Evolutionary conservation across 2,888 invertebrate species (phyloP), one percentile per base, ranked within the genome.

Genomic region (Iphiclides podalirius): DNA sequence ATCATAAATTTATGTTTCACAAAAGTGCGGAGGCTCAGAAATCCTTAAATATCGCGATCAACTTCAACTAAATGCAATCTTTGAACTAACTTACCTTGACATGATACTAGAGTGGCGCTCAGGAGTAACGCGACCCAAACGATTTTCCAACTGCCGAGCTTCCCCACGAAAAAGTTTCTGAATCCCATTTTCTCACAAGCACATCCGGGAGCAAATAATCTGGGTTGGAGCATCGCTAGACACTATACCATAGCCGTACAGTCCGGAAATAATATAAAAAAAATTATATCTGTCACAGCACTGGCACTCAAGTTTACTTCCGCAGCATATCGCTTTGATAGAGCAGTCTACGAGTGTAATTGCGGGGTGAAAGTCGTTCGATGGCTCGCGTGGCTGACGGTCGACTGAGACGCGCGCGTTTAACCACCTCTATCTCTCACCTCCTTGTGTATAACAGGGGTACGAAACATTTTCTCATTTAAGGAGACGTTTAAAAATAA

Each of bases 181-280:
- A 67, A 67, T 65, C 60, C 67, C 70, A 72, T 67, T 63, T 61
- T 70, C 54, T 54, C 72, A 68, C 75, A 61, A 60, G 62, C 78
- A 83, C 80, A 72, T 66, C 66, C 71, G 35, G 42, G n/a, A 48
- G 11, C 11, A n/a, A n/a, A n/a, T 72, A 82, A 75, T 77, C 84
- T 85, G 37, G 84, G 84, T 68, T 84, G 84, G 45, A 85, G 79
- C 87, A 85, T 86, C 68, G 68, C 68, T 72, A 28, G 43, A 50
- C 62, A 64, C 74, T 66, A 69, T 74, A 68, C 68, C 67, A 66
- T 67, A 62, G 66, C 65, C 59, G 54, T 57, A 37, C 6, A 36
- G 46, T 56, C 33, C 47, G 42, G 49, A 43, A 20, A 20, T 20
- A 4, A 20, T 20, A 52, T 52, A 50, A 13, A 45, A 51, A 45